Percentiles rank a stretch among this genome's conserved stretches.
Evolutionary conservation across 2,113 vertebrate genomes (phyloP).

Genomic region (Dromaius novaehollandiae): DNA sequence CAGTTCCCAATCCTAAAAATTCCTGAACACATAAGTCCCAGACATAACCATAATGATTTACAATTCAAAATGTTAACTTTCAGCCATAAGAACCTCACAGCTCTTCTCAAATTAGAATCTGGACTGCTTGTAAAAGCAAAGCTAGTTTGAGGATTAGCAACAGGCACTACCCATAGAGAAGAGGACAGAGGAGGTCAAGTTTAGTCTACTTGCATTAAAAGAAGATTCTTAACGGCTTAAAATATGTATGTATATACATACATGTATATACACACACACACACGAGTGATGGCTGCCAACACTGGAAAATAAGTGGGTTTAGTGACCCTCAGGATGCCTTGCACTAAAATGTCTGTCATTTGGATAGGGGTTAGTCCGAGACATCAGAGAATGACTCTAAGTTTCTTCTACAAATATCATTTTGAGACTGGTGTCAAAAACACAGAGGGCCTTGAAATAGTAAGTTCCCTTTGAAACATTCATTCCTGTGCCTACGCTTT

Average conservation of each 20-base stretch:
- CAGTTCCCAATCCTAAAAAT: neutral
- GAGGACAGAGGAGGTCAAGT: neutral
- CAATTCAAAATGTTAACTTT: neutral
- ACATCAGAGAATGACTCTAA: neutral
- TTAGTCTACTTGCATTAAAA: neutral
- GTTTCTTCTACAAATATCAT: neutral
- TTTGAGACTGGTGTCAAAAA: conserved; percentile 22
- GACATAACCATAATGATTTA: neutral
- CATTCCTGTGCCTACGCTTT: neutral
- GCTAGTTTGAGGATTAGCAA: conserved; percentile 13
- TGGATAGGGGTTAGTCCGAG: neutral
- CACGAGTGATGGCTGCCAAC: neutral
- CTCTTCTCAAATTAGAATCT: neutral
- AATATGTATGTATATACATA: neutral
- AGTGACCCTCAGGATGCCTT: neutral
- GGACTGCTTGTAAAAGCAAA: neutral
- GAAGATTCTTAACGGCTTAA: neutral
- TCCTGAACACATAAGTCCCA: neutral
- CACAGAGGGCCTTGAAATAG: conserved; percentile 25
- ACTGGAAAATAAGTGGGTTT: neutral
- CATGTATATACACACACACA: neutral
- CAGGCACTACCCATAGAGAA: neutral
- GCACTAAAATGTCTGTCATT: neutral
- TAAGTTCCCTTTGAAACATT: neutral
- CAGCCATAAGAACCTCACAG: neutral